Conservation (phyloP, 2,113 vertebrate species). For the Neodontobutis hainanensis region DNA sequence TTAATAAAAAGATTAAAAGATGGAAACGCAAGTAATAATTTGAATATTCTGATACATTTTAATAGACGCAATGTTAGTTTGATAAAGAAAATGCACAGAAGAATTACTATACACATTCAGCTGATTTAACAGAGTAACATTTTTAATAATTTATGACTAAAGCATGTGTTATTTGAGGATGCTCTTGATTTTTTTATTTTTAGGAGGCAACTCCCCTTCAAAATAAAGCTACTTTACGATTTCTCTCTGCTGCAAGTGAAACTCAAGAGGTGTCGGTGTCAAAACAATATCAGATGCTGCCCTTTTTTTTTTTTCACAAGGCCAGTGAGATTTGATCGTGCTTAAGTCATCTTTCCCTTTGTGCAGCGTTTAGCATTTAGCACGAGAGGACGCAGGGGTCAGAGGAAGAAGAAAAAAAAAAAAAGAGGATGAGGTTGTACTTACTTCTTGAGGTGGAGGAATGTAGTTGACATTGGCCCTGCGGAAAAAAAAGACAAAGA, state of each 20-base stretch:
- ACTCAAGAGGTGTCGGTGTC: background rate
- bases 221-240: background rate
- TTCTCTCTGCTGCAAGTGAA: background rate
- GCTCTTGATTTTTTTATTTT: background rate
- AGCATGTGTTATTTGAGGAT: background rate
- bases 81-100: too few relatives aligned
- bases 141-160: background rate
- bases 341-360: slow-evolving; percentile 13
- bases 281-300: slow-evolving; percentile 3
- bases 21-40: background rate
- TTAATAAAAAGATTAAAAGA: too few relatives aligned
- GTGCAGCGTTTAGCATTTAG: background rate
- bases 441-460: slow-evolving; percentile 78
- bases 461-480: slow-evolving; percentile 77
- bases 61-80: background rate
- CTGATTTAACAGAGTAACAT: background rate
- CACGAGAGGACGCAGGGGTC: background rate
- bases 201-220: background rate
- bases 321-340: background rate
- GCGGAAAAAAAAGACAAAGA: slow-evolving; percentile 45
- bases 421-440: slow-evolving; percentile 23
- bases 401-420: background rate
- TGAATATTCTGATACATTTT: background rate
- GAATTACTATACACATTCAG: background rate
- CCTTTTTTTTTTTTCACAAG: background rate